A percentile compares a stretch with the other conserved stretches of the same genome.
Evolutionary conservation across 2,797 vertebrate species (phyloP).

Genomic region (Oryzias sinensis): DNA sequence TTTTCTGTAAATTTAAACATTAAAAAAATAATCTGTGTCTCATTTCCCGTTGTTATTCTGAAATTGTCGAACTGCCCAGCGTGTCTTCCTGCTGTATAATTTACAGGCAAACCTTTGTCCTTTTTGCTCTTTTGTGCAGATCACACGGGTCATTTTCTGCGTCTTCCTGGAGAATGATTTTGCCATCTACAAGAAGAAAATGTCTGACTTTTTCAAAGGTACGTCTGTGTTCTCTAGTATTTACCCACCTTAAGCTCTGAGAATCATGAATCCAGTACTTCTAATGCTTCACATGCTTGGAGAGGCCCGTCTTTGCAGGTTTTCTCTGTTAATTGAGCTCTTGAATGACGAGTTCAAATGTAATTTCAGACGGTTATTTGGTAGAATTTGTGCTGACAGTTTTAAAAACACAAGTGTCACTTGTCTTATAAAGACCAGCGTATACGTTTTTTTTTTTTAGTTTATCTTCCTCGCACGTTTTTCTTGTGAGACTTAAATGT

Average conservation of each 20-base stretch:
- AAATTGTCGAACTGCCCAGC: constrained; percentile 22
- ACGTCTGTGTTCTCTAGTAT: constrained; percentile 30
- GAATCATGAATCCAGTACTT: constrained; percentile 5
- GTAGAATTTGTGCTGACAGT: constrained; percentile 41
- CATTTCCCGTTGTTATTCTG: background rate
- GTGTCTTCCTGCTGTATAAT: constrained; percentile 26
- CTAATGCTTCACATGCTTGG: constrained; percentile 6
- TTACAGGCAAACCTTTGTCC: constrained; percentile 23
- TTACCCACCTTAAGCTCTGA: constrained; percentile 12
- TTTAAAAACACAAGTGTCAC: constrained; percentile 42
- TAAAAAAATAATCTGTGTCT: constrained; percentile 3
- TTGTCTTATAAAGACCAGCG: constrained; percentile 39
- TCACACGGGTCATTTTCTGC: constrained; percentile 96
- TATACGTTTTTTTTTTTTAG: constrained; percentile 28
- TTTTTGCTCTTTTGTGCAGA: constrained; percentile 75
- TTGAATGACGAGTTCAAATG: constrained; percentile 43
- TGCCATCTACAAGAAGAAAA: constrained; percentile 97
- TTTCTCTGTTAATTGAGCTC: constrained; percentile 3
- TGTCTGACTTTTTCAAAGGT: constrained; percentile 91
- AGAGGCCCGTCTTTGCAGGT: background rate
- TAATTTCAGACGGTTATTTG: constrained; percentile 36
- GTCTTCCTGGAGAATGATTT: constrained; percentile 97
- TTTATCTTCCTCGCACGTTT: constrained; percentile 52
- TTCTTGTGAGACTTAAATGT: constrained; percentile 55
- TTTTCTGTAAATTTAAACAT: constrained; percentile 7